phyloP scores from a whole-genome alignment of 2,888 invertebrate species.

The Cantharis lateralis region DNA sequence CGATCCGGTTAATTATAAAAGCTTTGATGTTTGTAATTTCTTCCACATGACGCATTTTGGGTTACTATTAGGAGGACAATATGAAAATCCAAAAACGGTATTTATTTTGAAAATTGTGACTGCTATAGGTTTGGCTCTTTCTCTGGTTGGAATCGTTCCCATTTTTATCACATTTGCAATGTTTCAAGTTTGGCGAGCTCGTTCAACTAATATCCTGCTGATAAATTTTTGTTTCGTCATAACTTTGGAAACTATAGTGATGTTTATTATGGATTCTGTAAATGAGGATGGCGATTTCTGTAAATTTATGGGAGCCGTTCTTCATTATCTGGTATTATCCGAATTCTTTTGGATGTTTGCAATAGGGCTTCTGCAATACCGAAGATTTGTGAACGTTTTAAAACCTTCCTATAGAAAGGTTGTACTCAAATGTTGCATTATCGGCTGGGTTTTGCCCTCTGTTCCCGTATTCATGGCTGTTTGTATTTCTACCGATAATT shows the following conservation, averaged over 20 bases:
- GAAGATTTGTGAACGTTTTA: slow-evolving; percentile 65
- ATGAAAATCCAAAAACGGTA: not conserved
- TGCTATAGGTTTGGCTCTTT: slow-evolving; percentile 58
- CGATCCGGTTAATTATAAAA: slow-evolving; percentile 25
- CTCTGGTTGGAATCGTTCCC: slow-evolving; percentile 56
- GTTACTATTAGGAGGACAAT: not conserved
- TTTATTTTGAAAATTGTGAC: slow-evolving; percentile 43
- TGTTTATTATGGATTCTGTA: slow-evolving; percentile 48
- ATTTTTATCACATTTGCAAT: slow-evolving; percentile 58
- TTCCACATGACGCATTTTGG: not conserved
- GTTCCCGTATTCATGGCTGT: slow-evolving; percentile 54
- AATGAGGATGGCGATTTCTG: slow-evolving; percentile 55
- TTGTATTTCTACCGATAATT: slow-evolving; percentile 14
- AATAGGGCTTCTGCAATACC: slow-evolving; percentile 66
- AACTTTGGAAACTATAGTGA: slow-evolving; percentile 53
- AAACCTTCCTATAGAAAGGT: slow-evolving; percentile 61
- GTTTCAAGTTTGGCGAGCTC: slow-evolving; percentile 63
- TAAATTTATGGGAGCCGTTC: slow-evolving; percentile 59
- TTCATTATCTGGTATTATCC: slow-evolving; percentile 66
- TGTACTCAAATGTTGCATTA: slow-evolving; percentile 61
- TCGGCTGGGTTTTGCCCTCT: slow-evolving; percentile 64
- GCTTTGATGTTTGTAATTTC: not conserved
- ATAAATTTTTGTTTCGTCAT: slow-evolving; percentile 59
- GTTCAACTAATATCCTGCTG: slow-evolving; percentile 63
- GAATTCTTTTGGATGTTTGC: slow-evolving; percentile 73